Percentiles rank a stretch among this genome's conserved stretches.
Conservation (phyloP, 2,888 invertebrate species). For the Heteromurus nitidus region DNA sequence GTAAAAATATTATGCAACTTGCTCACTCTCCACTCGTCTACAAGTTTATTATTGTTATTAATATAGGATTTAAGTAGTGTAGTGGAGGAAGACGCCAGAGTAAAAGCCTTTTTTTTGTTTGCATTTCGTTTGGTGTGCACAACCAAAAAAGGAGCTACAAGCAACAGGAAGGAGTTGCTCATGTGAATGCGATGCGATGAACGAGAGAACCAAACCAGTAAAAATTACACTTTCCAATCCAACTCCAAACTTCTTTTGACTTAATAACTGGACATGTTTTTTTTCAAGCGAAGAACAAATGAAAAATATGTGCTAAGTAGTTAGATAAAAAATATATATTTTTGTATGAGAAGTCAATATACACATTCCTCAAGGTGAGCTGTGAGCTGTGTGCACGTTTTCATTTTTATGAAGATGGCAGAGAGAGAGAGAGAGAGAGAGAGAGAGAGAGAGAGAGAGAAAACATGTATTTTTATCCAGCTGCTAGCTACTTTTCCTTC, state of each 20-base stretch:
- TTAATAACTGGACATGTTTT: not conserved
- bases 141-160: not conserved
- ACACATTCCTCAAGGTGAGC: conserved; percentile 4
- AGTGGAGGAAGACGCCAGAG: conserved; percentile 6
- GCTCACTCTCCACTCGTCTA: too few relatives aligned
- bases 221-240: conserved; percentile 3
- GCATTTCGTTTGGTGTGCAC: not conserved
- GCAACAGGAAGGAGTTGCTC: not conserved
- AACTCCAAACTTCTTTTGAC: too few relatives aligned
- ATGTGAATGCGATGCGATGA: not conserved
- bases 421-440: too few relatives aligned
- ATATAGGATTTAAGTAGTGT: not conserved
- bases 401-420: too few relatives aligned
- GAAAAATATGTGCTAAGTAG: conserved; percentile 1
- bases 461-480: too few relatives aligned
- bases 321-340: not conserved
- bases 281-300: not conserved
- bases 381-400: conserved; percentile 22
- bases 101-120: not conserved
- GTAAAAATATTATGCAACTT: not conserved
- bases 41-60: not conserved
- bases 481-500: conserved; percentile 16
- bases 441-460: too few relatives aligned
- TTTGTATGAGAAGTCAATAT: not conserved
- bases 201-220: not conserved